Conservation (phyloP, 2,113 vertebrate genomes). For the Leptosomus discolor region DNA sequence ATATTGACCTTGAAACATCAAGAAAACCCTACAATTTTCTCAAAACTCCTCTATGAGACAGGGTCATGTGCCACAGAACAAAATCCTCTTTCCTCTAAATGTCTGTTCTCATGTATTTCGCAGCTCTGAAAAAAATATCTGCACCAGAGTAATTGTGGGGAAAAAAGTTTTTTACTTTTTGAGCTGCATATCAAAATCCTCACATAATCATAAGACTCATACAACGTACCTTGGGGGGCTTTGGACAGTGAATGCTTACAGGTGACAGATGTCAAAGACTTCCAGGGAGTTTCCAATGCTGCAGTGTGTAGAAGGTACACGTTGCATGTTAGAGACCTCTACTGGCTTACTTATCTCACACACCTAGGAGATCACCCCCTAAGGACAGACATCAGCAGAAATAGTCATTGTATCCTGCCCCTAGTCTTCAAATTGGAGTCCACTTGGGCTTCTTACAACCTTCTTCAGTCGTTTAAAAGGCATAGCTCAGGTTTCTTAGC, state of each 20-base stretch:
- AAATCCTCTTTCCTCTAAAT: not conserved
- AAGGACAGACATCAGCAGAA: fast-evolving
- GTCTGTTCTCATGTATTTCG: not conserved
- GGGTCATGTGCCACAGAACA: not conserved
- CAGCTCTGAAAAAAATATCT: not conserved
- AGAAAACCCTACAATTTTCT: not conserved
- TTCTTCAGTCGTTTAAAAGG: not conserved
- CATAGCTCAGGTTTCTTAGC: not conserved
- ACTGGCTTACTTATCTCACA: not conserved
- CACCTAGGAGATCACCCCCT: not conserved
- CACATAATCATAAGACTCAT: not conserved
- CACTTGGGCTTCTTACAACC: not conserved
- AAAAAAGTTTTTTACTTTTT: not conserved
- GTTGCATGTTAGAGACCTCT: not conserved
- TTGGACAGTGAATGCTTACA: not conserved
- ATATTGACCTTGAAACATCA: not conserved
- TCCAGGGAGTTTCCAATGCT: not conserved
- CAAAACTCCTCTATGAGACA: not conserved
- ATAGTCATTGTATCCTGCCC: not conserved
- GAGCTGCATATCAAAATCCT: not conserved
- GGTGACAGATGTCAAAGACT: not conserved
- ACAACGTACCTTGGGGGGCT: not conserved
- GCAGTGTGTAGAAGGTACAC: not conserved
- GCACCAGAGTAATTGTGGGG: not conserved
- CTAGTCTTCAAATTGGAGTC: not conserved